Base-by-base conservation (phyloP, 1,140 invertebrate species). In the Pseudomyrmex dendroicus region DNA sequence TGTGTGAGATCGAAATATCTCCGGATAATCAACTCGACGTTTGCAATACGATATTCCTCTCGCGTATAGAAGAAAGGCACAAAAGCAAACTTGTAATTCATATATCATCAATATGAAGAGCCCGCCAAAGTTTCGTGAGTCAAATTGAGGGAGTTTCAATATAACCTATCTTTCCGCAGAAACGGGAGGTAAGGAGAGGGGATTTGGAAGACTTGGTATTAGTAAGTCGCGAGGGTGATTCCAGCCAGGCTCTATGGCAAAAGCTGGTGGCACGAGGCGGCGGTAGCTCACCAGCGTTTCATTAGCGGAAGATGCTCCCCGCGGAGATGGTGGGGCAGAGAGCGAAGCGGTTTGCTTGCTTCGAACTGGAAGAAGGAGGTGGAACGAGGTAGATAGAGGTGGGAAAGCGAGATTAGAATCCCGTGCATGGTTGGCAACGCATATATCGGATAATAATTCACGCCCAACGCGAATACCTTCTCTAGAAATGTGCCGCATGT, bases 281-380 rank as follows among this genome's bases (percentile, higher is more conserved):
- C 91, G 91, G 91, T 94, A 94, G 93, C 93, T 94, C 94, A 94
- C 90, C 90, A 89, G 87, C 92, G 91, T 94, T 94, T 94, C 94
- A 94, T 94, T 94, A 94, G 91, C 92, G 91, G 91, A 93, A 93
- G 93, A 94, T 92, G 91, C 92, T 94, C 90, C 92, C 91, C 89
- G 91, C 90, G 92, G 90, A 85, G 91, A 78, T 67, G 77, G 80
- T 84, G 85, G 86, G 84, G 74, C 72, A 77, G 86, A 70, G 85
- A 85, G 84, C 35, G 25, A 57, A 64, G 72, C 48, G 46, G 62
- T 17, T 83, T 82, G 77, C 67, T 13, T 66, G 54, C 84, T 90
- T 90, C 88, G 88, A 89, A 88, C 83, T 88, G 88, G 86, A 86
- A 86, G 73, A 84, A 86, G 86, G 84, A 86, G 89, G 82, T 82